Percentiles rank a stretch among this genome's conserved stretches.
Conservation (phyloP, 2,888 invertebrate species). For the Dyspetes luteomarginatus region DNA sequence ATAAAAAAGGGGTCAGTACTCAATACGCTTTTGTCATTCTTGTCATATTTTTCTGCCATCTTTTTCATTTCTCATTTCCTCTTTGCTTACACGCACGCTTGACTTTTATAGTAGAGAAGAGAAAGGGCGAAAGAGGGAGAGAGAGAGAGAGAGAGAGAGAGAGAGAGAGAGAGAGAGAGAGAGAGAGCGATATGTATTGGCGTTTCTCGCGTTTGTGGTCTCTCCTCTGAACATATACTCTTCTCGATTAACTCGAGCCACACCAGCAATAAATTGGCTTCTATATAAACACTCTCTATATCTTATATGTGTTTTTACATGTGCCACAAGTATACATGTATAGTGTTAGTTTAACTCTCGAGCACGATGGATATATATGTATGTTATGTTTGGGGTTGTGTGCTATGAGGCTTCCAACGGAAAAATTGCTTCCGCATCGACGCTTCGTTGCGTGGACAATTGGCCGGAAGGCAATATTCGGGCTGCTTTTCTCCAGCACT, state of each 20-base stretch:
- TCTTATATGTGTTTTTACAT: neutral
- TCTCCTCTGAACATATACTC: conserved; percentile 14
- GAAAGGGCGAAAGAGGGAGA: neutral
- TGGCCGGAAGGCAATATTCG: conserved; percentile 68
- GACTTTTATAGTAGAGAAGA: conserved; percentile 30
- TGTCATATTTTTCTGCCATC: neutral
- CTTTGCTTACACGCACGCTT: neutral
- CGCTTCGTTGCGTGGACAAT: conserved; percentile 66
- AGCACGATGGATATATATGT: conserved; percentile 1
- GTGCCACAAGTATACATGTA: neutral
- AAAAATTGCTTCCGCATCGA: conserved; percentile 57
- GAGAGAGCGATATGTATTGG: conserved; percentile 34
- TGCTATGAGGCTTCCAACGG: conserved; percentile 48
- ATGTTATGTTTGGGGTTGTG: neutral
- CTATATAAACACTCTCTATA: conserved; percentile 10
- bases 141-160: neutral
- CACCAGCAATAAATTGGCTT: conserved; percentile 43
- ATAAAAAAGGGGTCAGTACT: too few species aligned
- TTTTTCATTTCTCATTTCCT: neutral
- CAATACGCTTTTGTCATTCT: too few species aligned
- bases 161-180: neutral
- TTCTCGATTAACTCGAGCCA: conserved; percentile 48
- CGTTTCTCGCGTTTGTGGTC: conserved; percentile 43
- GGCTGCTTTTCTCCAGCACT: conserved; percentile 21
- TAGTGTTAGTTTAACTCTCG: conserved; percentile 33